Evolutionary conservation across 2,888 invertebrate genomes (phyloP), one percentile per base, ranked within the genome.

Genomic region (Synanthedon vespiformis): DNA sequence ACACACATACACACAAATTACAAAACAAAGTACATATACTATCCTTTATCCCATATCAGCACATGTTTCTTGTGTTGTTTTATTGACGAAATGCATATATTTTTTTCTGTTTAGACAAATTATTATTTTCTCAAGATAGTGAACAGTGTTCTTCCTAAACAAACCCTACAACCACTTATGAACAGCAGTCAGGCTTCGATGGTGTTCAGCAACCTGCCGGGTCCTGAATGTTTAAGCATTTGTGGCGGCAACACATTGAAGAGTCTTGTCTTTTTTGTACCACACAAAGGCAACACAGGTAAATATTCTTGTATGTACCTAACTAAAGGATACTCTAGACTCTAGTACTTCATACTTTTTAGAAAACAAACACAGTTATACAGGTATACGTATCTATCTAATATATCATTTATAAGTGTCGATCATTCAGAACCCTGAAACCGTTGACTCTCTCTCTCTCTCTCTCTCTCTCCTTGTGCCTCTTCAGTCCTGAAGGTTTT

Each of bases 131-230:
- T 89, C 57, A 84, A 80, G 55, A 67, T 78, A 55, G 62, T 84
- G 4, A 74, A 80, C 14, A 75, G 75, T 10, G 58, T 85, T 4
- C 61, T 89, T 16, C 89, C 89, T 2, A 77, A 78, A 52, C 61
- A 64, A 34, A 59, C 89, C 3, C 59, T 89, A 22, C 64, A 66
- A 47, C 70, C 74, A 1, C 55, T 85, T 12, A 63, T 89, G 16
- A 65, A 75, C 40, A 88, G 88, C 57, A 71, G 65, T 14, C 84
- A 86, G 51, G 86, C 88, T 40, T 88, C 89, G 0, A 63, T 89
- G 64, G 80, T 83, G 0, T 74, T 89, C 48, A 89, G 89, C 61
- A 89, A 89, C 62, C 67, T 89, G 60, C 83, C 83, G 0, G 89
- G 89, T 1, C 89, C 89, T 1, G 65, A 64, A 6, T 57, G 65